Evolutionary conservation across 1,140 invertebrate species (phyloP), one percentile per base, ranked within the genome.

Genomic region (Caenorhabditis remanei): DNA sequence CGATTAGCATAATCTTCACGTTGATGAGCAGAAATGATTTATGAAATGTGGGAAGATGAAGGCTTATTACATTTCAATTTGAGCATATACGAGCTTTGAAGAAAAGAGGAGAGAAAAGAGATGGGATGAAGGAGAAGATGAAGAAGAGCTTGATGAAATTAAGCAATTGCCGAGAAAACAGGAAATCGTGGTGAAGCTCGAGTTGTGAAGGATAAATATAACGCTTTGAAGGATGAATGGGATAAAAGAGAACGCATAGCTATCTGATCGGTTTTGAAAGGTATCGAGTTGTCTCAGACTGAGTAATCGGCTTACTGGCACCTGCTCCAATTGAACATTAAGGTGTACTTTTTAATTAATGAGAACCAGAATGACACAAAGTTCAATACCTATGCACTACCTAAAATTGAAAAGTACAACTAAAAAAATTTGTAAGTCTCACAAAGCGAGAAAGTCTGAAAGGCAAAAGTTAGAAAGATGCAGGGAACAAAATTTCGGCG

Each of bases 1-100:
- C 65, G 65, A 71, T 71, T 71, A 71, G 65, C 65, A 71, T 71
- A 71, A 71, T 79, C 71, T 79, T 41, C 46, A 79, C 46, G n/a
- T 50, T 50, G 46, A 50, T 79, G 71, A 79, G 63, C 63, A 67
- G n/a, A 8, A 16, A 79, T 79, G 46, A 79, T 79, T 50, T 79
- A 48, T 79, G 46, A 50, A 50, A 79, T 71, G 40, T 41, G 43
- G 8, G 46, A 14, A 79, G 13, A 16, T 7, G n/a, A 43, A 24
- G 13, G 43, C 71, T 79, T 79, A 79, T 79, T 79, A 79, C 46
- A 79, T 79, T 75, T 79, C 46, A 79, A 50, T 19, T 50, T 48
- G 46, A 24, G 71, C 71, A 79, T 79, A 79, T 50, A 50, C 43
- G 71, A 21, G 14, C 40, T 21, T 40, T 9, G n/a, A 63, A 11